These are phyloP conservation scores for Stomatorhinus ivindoensis DNA, from an alignment of 2,113 vertebrate species.

Conservation along the genomic window DNA sequence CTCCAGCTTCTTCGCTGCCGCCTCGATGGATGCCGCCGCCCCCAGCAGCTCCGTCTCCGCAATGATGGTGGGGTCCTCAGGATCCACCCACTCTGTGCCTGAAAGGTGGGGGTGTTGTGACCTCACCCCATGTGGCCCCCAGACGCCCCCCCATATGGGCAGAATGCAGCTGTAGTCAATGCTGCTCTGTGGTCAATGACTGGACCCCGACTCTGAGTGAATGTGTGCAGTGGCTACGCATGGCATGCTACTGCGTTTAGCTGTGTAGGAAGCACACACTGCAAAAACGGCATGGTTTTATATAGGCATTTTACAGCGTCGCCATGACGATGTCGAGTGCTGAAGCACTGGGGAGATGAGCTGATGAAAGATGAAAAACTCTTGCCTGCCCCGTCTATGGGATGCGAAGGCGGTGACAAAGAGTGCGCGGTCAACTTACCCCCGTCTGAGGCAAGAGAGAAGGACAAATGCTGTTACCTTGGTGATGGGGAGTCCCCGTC, in stretches of 20 bases:
- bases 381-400: conserved; percentile 31
- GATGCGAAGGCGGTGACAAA: conserved; percentile 42
- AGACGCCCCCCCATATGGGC: background rate
- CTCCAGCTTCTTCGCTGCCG: conserved; percentile 96
- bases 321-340: conserved; percentile 48
- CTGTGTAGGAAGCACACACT: conserved; percentile 45
- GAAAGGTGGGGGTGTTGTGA: conserved; percentile 32
- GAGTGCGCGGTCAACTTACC: conserved; percentile 57
- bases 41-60: conserved; percentile 92
- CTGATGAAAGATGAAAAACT: conserved; percentile 9
- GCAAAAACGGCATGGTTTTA: conserved; percentile 56
- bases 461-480: conserved; percentile 54
- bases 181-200: background rate
- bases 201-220: background rate
- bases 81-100: conserved; percentile 93
- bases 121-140: background rate
- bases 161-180: background rate
- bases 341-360: conserved; percentile 30
- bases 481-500: conserved; percentile 51
- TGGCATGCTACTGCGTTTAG: background rate
- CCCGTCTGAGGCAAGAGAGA: conserved; percentile 62
- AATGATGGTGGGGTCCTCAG: conserved; percentile 92
- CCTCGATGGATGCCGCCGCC: conserved; percentile 95
- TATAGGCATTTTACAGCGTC: background rate
- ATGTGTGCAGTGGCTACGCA: background rate